phyloP scores from a whole-genome alignment of 2,888 invertebrate genomes.

The Drosophila falleni region DNA sequence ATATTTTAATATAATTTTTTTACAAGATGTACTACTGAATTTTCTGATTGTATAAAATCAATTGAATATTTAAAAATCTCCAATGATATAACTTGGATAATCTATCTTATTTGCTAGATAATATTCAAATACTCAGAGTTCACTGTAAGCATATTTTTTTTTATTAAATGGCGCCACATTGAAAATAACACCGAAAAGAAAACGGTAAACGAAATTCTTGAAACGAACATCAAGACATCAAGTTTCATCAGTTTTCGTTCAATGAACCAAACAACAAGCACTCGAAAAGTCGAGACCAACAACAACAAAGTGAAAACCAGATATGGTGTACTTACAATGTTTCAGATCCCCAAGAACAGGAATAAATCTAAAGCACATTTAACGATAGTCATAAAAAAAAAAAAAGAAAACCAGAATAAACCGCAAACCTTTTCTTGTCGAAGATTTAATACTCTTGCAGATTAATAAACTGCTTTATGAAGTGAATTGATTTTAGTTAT shows the following conservation, averaged over 20 bases:
- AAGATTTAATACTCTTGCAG: conserved; percentile 10
- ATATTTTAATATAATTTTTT: too few relatives aligned
- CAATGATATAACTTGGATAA: not conserved
- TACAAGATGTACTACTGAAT: too few relatives aligned
- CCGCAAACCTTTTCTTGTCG: not conserved
- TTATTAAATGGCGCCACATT: conserved; percentile 27
- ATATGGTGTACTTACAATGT: conserved; percentile 27
- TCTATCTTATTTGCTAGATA: not conserved
- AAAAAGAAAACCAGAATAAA: conserved; percentile 17
- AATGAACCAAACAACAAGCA: conserved; percentile 56
- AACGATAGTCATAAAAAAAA: conserved; percentile 28
- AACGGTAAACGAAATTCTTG: conserved; percentile 27
- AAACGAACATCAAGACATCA: conserved; percentile 55
- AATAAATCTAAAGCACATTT: conserved; percentile 44
- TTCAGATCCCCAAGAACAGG: conserved; percentile 34
- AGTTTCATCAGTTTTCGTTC: conserved; percentile 69
- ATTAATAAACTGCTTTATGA: not conserved
- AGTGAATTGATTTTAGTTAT: not conserved
- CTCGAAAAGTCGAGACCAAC: conserved; percentile 17
- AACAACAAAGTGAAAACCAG: conserved; percentile 22
- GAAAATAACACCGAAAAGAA: conserved; percentile 27
- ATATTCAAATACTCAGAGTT: conserved; percentile 1
- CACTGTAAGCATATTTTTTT: conserved; percentile 26
- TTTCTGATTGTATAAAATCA: too few relatives aligned
- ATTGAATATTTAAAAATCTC: too few relatives aligned